Evolutionary conservation across 2,888 invertebrate genomes (phyloP), one percentile per base, ranked within the genome.

Genomic region (Tupiocoris notatus): DNA sequence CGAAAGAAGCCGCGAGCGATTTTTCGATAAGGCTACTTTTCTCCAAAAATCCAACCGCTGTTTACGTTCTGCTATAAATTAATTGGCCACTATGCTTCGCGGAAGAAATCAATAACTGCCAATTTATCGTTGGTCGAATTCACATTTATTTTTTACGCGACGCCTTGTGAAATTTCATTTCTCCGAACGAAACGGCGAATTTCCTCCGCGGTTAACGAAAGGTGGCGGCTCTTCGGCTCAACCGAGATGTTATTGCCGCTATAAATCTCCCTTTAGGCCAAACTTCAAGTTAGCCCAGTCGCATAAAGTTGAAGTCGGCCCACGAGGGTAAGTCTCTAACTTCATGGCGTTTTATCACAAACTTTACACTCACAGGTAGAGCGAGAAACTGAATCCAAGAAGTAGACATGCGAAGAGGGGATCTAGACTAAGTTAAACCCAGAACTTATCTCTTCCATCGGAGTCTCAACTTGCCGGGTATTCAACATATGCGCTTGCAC

Each of bases 281-380:
- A 70, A 70, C 58, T 70, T 70, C 70, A 23, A 57, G 70, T 70
- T 58, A 59, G 39, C 39, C 70, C 25, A 59, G 70, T 70, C 22
- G 70, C 39, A 39, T 70, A 70, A 70, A 70, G 58, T 70, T 70
- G 70, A 70, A 39, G 39, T 39, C 39, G 39, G 59, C 61, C 24
- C 58, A 70, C 58, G 23, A 56, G 67, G 67, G 59, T n/a, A 70
- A 70, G 58, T 64, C 24, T 74, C 74, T 57, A 74, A 74, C 74
- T 74, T 64, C 63, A 64, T 25, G 65, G 64, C 74, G 64, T 64
- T 74, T 74, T 74, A 74, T 74, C 74, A 74, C 74, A 57, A 74
- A 74, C 74, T 74, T 74, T 74, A 74, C 74, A 74, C 74, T 74
- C 74, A 74, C 74, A 74, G 74, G 74, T 74, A 74, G 74, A 73